Conservation (phyloP, 2,113 vertebrate species). For the Osmerus mordax region DNA sequence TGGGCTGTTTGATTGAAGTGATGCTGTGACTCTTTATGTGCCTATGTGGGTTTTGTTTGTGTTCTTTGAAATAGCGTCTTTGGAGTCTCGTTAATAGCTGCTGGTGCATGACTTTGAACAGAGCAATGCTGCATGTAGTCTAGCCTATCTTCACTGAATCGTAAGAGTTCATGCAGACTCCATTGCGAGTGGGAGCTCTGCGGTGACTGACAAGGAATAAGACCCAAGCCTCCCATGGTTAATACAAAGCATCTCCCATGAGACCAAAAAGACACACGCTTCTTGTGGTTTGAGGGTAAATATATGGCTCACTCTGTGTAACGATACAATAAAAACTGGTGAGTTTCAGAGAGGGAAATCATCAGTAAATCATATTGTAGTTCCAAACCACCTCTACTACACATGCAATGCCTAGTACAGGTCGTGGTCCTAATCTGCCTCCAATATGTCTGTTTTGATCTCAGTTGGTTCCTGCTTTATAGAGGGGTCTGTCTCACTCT, state of each 20-base stretch:
- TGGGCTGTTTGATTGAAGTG: slow-evolving; percentile 65
- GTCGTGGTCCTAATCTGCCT: slow-evolving; percentile 67
- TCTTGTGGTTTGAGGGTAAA: too few relatives aligned
- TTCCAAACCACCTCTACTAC: too few relatives aligned
- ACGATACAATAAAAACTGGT: too few relatives aligned
- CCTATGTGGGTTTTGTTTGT: slow-evolving; percentile 69
- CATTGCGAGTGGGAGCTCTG: neutral
- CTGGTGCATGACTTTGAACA: slow-evolving; percentile 64
- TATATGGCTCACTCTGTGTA: too few relatives aligned
- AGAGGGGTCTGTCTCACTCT: slow-evolving; percentile 66
- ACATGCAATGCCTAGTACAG: slow-evolving; percentile 22
- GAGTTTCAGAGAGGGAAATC: too few relatives aligned
- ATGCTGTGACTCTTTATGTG: slow-evolving; percentile 65
- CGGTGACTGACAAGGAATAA: too few relatives aligned
- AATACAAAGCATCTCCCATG: too few relatives aligned
- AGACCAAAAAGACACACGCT: too few relatives aligned
- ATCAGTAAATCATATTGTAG: too few relatives aligned
- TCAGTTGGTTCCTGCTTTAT: slow-evolving; percentile 70
- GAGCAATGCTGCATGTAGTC: slow-evolving; percentile 39
- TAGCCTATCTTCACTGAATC: neutral
- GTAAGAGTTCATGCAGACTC: neutral
- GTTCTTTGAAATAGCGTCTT: slow-evolving; percentile 65
- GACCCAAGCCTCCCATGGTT: too few relatives aligned
- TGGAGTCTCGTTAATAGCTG: slow-evolving; percentile 57
- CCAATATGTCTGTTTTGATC: slow-evolving; percentile 74